These are phyloP conservation scores for Platysternon megacephalum DNA, from an alignment of 2,113 vertebrate genomes.

Conservation along the genomic window DNA sequence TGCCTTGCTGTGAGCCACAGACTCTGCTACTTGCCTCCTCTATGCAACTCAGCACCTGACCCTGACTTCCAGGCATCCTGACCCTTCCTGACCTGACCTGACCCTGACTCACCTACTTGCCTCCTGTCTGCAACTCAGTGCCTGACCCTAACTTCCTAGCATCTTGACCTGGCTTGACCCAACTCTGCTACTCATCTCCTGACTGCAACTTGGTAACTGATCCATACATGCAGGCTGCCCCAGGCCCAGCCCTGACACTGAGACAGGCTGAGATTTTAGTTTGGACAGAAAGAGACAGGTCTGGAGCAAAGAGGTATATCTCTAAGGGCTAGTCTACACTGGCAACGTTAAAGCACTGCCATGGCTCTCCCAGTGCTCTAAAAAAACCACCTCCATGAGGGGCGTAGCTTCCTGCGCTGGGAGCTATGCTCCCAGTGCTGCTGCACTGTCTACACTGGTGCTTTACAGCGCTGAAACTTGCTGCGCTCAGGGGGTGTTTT, in stretches of 20 bases:
- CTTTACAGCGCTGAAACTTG: no score
- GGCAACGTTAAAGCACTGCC: no score
- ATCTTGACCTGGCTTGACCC: neutral
- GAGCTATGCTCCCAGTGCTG: no score
- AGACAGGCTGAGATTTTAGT: neutral
- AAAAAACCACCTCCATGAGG: no score
- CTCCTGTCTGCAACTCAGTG: neutral
- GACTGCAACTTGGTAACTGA: neutral
- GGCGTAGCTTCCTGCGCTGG: no score
- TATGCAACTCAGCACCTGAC: neutral
- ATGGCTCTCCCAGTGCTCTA: no score
- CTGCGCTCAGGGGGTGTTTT: no score
- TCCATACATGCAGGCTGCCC: neutral
- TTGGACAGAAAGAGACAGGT: neutral
- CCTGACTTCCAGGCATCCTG: neutral
- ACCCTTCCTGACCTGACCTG: neutral
- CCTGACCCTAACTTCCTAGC: no score
- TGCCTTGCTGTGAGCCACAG: neutral
- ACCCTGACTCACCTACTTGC: neutral
- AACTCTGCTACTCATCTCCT: neutral
- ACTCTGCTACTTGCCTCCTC: neutral
- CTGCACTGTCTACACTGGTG: no score
- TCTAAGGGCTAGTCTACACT: neutral
- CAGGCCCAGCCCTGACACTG: neutral
- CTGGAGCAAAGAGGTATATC: neutral